A percentile compares a stretch with the other conserved stretches of the same genome.
Conservation (phyloP, 2,113 vertebrate genomes). For the Columba janthina region DNA sequence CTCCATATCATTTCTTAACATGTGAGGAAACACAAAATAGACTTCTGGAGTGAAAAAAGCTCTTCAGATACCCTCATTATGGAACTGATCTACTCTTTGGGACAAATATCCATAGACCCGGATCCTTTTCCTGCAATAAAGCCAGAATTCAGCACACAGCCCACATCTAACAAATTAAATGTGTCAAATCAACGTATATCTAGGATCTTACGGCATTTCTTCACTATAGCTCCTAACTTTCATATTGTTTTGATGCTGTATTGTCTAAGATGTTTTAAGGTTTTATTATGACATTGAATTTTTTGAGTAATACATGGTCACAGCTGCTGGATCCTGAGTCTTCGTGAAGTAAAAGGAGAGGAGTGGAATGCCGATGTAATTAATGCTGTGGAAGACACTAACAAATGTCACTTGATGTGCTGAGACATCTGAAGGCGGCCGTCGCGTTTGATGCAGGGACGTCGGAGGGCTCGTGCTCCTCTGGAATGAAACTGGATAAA, state of each 20-base stretch:
- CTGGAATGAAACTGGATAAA: background rate
- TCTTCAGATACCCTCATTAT: background rate
- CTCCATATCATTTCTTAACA: background rate
- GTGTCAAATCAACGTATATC: fast-evolving
- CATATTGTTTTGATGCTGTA: fast-evolving
- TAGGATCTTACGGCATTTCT: background rate
- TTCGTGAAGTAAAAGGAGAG: background rate
- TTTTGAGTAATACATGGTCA: background rate
- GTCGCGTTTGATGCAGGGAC: background rate
- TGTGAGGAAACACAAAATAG: background rate
- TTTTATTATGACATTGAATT: background rate
- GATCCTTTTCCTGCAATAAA: background rate
- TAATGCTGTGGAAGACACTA: background rate
- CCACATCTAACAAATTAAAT: background rate
- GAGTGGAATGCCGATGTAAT: background rate
- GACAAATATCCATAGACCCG: background rate
- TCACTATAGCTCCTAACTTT: background rate
- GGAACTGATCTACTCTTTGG: background rate
- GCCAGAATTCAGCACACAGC: background rate
- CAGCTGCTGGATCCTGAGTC: background rate
- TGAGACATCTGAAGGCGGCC: background rate
- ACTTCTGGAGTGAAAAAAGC: background rate
- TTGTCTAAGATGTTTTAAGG: background rate
- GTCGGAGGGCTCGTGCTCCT: background rate
- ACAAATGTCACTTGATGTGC: background rate